Percentiles rank a stretch among this genome's conserved stretches.
phyloP scores from a whole-genome alignment of 1,140 invertebrate genomes.

The Octopus sinensis region DNA sequence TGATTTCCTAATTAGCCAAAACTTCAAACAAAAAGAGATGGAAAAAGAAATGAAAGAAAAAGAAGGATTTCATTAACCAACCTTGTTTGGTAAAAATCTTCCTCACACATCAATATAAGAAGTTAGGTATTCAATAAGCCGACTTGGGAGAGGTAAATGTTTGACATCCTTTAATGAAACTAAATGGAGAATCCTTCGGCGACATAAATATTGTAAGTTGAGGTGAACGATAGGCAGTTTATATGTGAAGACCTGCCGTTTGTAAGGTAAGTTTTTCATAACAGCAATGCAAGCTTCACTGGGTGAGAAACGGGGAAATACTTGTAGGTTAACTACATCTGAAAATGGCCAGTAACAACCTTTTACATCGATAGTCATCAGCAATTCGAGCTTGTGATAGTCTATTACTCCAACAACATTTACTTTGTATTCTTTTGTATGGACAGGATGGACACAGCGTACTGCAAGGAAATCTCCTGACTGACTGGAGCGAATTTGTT shows the following conservation, averaged over 20 bases:
- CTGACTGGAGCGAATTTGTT: conserved; percentile 40
- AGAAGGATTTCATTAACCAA: background rate
- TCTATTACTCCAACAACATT: conserved; percentile 36
- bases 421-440: conserved; percentile 35
- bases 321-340: conserved; percentile 43
- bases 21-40: background rate
- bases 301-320: conserved; percentile 44
- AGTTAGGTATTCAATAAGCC: conserved; percentile 33
- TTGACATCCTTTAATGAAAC: conserved; percentile 33
- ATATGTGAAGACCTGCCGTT: conserved; percentile 41
- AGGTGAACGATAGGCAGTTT: conserved; percentile 35
- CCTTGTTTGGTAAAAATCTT: background rate
- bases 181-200: conserved; percentile 36
- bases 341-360: conserved; percentile 48
- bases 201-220: conserved; percentile 40
- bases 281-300: conserved; percentile 41
- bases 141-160: conserved; percentile 37
- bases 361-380: conserved; percentile 38
- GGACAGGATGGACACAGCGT: conserved; percentile 37
- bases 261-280: conserved; percentile 39
- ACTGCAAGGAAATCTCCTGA: conserved; percentile 37
- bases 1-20: background rate
- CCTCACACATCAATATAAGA: background rate
- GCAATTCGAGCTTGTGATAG: conserved; percentile 28
- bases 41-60: background rate